phyloP scores from a whole-genome alignment of 2,113 vertebrate species.

The Diadophis punctatus region DNA sequence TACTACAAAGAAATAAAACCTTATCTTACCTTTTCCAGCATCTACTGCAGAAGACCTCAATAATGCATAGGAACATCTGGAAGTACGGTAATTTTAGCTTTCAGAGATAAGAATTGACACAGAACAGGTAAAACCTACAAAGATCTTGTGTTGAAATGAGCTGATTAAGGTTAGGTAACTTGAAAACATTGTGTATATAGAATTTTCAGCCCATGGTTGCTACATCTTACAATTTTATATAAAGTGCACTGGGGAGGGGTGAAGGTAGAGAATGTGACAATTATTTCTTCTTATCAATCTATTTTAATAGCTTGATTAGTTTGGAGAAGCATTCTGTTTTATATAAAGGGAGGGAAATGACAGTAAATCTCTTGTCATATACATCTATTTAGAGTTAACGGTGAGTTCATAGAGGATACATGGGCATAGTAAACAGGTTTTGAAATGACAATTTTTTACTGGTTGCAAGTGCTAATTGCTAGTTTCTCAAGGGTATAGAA shows the following conservation, averaged over 20 bases:
- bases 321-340: conserved; percentile 72
- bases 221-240: conserved; percentile 67
- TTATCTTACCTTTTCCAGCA: conserved; percentile 87
- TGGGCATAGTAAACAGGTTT: conserved; percentile 78
- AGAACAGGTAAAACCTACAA: conserved; percentile 87
- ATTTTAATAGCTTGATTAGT: conserved; percentile 78
- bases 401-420: conserved; percentile 75
- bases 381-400: conserved; percentile 72
- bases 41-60: conserved; percentile 81
- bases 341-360: conserved; percentile 68
- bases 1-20: conserved; percentile 85
- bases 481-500: conserved; percentile 92
- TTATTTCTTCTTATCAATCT: conserved; percentile 56
- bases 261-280: conserved; percentile 67
- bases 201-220: conserved; percentile 65
- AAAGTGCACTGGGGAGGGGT: background rate
- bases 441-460: conserved; percentile 84
- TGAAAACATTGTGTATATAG: conserved; percentile 74
- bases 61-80: conserved; percentile 82
- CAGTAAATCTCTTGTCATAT: conserved; percentile 64
- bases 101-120: conserved; percentile 85
- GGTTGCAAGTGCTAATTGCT: conserved; percentile 88
- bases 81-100: conserved; percentile 81
- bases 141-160: conserved; percentile 81
- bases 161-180: conserved; percentile 81